Base-by-base conservation (phyloP, 2,797 vertebrate genomes). In the Sebastes matsubarae region DNA sequence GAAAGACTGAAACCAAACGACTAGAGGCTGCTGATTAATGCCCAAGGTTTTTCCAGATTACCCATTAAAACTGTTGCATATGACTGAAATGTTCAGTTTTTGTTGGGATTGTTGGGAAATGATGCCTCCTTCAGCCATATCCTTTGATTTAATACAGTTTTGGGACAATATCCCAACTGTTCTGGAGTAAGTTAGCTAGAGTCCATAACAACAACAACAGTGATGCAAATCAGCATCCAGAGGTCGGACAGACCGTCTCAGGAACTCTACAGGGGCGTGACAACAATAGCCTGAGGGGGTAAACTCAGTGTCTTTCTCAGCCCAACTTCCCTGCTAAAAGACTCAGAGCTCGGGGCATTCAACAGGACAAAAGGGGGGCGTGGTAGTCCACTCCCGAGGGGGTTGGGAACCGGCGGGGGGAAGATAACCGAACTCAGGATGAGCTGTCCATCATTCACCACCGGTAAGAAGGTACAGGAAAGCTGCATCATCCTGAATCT, bases 341-440 rank as follows among this genome's bases (percentile, higher is more conserved):
- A 75, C 69, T 27, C 54, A 24, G 64, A 32, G 72, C 61, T 75
- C 0, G 1, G 72, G 63, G 69, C 76, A 70, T 87, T 92, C 80
- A 90, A 54, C 36, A 11, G 79, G 77, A 93, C 87, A 93, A 91
- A 91, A 34, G 88, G 76, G 76, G 76, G 83, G 82, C 3, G 58
- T 60, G 87, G 27, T 1, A 13, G 52, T 11, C 1, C 0, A 14
- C 63, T 73, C 72, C 66, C 0, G 3, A 25, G 82, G 81, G 87
- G 76, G 72, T n/a, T 65, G 79, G 79, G 67, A 80, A 32, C 36
- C 54, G 1, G 1, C 9, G 3, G 42, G 60, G 71, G 68, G 63
- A 36, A 52, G 6, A 80, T 42, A 64, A 34, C 1, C 6, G 6
- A 61, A 68, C 12, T 71, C 50, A 13, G 18, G 72, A 54, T 16